Evolutionary conservation across 2,113 vertebrate species (phyloP).

Genomic region (Melierax canorus): DNA sequence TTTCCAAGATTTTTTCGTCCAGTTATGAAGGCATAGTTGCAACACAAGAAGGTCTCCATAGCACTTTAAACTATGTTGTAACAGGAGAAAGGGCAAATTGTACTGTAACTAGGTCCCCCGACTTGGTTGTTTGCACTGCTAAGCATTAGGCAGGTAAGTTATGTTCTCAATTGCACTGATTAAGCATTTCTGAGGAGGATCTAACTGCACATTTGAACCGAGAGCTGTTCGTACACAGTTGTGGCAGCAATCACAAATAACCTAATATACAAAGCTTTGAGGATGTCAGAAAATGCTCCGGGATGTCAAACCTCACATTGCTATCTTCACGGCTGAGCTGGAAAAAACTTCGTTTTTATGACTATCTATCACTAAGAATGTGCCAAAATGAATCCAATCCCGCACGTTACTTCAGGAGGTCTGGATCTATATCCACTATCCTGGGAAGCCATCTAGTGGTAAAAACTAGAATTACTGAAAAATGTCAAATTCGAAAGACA

Average conservation of each 20-base stretch:
- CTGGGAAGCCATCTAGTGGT: constrained; percentile 73
- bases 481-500: not conserved
- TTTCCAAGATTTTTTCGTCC: not conserved
- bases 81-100: not conserved
- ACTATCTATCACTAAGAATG: not conserved
- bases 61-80: not conserved
- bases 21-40: not conserved
- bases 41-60: not conserved
- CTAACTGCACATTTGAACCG: not conserved
- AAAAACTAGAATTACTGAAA: not conserved
- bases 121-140: not conserved
- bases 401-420: not conserved
- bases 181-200: not conserved
- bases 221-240: not conserved
- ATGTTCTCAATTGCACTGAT: not conserved
- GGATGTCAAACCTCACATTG: not conserved
- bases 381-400: not conserved
- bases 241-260: not conserved
- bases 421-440: constrained; percentile 16
- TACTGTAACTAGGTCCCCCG: not conserved
- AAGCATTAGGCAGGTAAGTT: not conserved
- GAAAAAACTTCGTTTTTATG: not conserved
- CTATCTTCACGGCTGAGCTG: not conserved
- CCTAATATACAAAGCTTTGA: not conserved
- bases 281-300: not conserved